These are phyloP conservation scores for Polydrusus tereticollis DNA, from an alignment of 2,888 invertebrate genomes.

Conservation along the genomic window DNA sequence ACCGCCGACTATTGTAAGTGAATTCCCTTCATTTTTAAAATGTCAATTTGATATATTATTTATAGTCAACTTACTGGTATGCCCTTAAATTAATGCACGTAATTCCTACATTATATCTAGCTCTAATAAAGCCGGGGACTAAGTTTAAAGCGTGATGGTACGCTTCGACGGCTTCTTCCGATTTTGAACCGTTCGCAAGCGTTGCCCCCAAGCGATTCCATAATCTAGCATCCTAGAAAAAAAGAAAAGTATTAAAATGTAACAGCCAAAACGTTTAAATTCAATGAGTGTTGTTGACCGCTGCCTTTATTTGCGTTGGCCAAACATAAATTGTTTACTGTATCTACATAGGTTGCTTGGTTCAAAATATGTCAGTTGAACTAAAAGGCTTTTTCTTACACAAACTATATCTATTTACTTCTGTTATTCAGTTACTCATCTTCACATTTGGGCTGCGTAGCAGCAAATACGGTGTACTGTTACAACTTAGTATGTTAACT, in stretches of 20 bases:
- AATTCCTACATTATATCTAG: conserved; percentile 97
- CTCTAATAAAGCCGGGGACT: conserved; percentile 96
- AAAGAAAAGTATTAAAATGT: not conserved
- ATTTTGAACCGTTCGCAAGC: conserved; percentile 93
- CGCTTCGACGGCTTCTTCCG: conserved; percentile 96
- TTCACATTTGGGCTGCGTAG: too few relatives aligned
- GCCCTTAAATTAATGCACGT: conserved; percentile 97
- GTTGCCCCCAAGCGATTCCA: conserved; percentile 99
- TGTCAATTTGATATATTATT: not conserved
- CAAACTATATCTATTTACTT: too few relatives aligned
- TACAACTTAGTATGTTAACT: too few relatives aligned
- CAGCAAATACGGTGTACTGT: too few relatives aligned
- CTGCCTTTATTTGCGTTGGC: too few relatives aligned
- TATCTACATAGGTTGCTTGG: too few relatives aligned
- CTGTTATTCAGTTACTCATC: too few relatives aligned
- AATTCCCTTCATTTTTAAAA: not conserved
- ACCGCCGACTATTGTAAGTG: not conserved
- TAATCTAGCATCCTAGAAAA: conserved; percentile 83
- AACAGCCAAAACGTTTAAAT: too few relatives aligned
- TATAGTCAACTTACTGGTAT: conserved; percentile 68
- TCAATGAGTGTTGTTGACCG: too few relatives aligned
- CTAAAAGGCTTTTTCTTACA: too few relatives aligned
- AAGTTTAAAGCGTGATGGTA: conserved; percentile 92
- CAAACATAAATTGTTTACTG: too few relatives aligned
- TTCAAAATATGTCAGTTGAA: too few relatives aligned